A percentile compares a stretch with the other conserved stretches of the same genome.
Conservation (phyloP, 2,888 invertebrate genomes). For the Thecophora atra region DNA sequence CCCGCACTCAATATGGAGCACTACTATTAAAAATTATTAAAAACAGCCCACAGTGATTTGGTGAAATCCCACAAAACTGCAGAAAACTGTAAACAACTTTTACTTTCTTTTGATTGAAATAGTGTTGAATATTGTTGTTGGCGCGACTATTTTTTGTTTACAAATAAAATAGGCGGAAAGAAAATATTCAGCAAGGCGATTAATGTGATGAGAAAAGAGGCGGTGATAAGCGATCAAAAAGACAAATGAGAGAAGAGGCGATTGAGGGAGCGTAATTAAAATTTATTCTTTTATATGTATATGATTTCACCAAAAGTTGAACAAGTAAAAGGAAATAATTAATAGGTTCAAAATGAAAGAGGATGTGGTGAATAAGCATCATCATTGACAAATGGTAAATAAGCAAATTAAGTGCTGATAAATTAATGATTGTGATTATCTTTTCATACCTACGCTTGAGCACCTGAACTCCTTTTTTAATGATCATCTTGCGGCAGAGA, state of each 20-base stretch:
- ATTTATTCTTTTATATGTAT: too few species aligned
- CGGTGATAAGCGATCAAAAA: background rate
- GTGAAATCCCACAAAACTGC: background rate
- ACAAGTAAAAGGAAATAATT: too few species aligned
- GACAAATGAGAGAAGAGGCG: background rate
- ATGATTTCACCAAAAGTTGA: too few species aligned
- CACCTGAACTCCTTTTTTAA: conserved; percentile 49
- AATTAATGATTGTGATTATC: background rate
- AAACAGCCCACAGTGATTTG: too few species aligned
- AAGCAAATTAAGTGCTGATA: too few species aligned
- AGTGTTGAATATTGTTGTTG: background rate
- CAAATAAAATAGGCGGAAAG: conserved; percentile 10
- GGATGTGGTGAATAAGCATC: too few species aligned
- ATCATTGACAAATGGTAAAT: too few species aligned
- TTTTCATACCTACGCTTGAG: conserved; percentile 50
- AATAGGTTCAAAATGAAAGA: too few species aligned
- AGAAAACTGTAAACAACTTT: conserved; percentile 31
- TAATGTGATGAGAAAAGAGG: background rate
- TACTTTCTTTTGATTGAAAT: conserved; percentile 23
- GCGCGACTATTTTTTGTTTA: conserved; percentile 29
- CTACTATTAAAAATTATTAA: too few species aligned
- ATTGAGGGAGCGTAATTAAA: background rate
- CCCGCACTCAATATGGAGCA: too few species aligned
- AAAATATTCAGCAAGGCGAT: too few species aligned
- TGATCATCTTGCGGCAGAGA: conserved; percentile 42